Conservation (phyloP, 92 coral and sea anemone genomes). For the Epizoanthus scotinus region DNA sequence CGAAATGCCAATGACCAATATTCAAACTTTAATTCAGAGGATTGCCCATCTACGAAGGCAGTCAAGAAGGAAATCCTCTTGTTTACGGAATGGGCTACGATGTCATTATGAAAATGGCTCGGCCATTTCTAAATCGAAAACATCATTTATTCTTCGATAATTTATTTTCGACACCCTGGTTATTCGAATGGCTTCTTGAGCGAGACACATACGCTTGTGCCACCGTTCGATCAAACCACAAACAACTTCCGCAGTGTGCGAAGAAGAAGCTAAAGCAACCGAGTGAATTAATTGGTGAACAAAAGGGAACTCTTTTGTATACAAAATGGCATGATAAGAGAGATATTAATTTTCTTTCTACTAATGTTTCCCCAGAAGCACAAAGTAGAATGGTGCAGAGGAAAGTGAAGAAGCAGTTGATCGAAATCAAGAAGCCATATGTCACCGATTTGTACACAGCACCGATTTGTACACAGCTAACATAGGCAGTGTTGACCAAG, state of each 20-base stretch:
- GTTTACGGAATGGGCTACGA: too few species aligned
- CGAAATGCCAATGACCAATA: too few species aligned
- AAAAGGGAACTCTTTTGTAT: background rate
- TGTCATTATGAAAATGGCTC: too few species aligned
- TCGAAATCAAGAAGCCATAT: background rate
- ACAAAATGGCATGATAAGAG: constrained; percentile 39
- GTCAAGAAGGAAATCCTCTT: too few species aligned
- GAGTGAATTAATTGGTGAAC: background rate
- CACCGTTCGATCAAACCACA: background rate
- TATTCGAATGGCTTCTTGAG: too few species aligned
- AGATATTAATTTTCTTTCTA: constrained; percentile 31
- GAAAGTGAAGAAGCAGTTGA: background rate
- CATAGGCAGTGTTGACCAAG: constrained; percentile 32
- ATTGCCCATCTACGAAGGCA: too few species aligned
- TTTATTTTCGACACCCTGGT: too few species aligned
- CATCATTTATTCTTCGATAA: too few species aligned
- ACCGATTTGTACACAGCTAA: too few species aligned
- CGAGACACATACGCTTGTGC: too few species aligned
- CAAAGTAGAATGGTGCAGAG: constrained; percentile 2
- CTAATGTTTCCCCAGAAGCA: constrained; percentile 34
- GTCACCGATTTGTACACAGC: background rate
- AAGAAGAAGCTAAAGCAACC: constrained; percentile 12
- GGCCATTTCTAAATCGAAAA: too few species aligned
- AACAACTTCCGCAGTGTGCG: background rate
- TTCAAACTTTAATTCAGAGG: too few species aligned